phyloP scores from a whole-genome alignment of 2,888 invertebrate species.

The Desoria tigrina region DNA sequence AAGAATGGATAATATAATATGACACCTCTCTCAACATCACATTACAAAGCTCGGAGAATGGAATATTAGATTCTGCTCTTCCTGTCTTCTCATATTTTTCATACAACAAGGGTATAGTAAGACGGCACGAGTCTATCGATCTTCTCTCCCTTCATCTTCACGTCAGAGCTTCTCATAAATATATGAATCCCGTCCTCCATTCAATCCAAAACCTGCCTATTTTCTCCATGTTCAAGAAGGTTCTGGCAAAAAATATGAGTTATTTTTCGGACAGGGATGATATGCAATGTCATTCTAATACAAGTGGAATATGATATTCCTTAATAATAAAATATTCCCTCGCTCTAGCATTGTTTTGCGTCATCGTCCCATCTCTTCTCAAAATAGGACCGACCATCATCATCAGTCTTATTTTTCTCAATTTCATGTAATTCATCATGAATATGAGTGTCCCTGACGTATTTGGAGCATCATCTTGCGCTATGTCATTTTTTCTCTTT shows the following conservation, averaged over 20 bases:
- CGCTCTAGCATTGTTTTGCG: constrained; percentile 9
- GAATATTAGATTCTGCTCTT: no score
- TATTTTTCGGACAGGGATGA: not conserved
- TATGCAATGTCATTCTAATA: constrained; percentile 12
- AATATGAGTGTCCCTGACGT: constrained; percentile 52
- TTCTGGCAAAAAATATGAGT: no score
- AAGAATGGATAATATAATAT: no score
- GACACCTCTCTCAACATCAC: no score
- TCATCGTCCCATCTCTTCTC: constrained; percentile 15
- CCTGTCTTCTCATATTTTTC: not conserved
- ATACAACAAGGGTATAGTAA: not conserved
- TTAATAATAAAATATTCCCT: not conserved
- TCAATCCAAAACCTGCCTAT: no score
- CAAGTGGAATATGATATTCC: constrained; percentile 3
- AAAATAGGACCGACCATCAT: constrained; percentile 46
- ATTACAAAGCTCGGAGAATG: no score
- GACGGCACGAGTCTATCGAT: constrained; percentile 1
- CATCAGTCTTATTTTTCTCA: constrained; percentile 45
- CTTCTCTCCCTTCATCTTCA: constrained; percentile 4
- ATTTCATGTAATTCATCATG: constrained; percentile 53
- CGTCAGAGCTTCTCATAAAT: constrained; percentile 5
- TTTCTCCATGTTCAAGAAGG: no score
- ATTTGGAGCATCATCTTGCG: constrained; percentile 41
- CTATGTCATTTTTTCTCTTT: not conserved
- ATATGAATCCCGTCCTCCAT: not conserved